These are phyloP conservation scores for Phengaris alcon DNA, from an alignment of 2,888 invertebrate species.

Conservation along the genomic window DNA sequence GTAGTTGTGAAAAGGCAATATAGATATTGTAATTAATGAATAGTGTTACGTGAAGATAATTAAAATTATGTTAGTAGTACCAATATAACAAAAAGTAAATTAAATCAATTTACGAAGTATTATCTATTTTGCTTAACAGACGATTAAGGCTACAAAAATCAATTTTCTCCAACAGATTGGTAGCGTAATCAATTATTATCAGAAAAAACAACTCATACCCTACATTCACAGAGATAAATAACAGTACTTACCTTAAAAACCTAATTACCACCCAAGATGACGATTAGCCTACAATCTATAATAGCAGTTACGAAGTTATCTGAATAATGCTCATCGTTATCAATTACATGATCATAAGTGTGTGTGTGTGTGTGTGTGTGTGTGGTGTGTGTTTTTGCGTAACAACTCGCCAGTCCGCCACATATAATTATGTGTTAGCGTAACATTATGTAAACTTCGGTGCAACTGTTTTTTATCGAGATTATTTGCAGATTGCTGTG, in stretches of 20 bases:
- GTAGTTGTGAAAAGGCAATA: no score
- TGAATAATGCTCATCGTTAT: not conserved
- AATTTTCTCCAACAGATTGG: not conserved
- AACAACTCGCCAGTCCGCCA: not conserved
- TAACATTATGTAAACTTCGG: not conserved
- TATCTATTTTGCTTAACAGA: not conserved
- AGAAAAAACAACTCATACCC: not conserved
- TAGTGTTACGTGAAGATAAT: not conserved
- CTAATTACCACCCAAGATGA: not conserved
- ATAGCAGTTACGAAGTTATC: not conserved
- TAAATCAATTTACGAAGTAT: not conserved
- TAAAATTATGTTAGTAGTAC: not conserved
- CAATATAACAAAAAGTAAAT: not conserved
- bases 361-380: not conserved
- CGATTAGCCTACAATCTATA: constrained; percentile 6
- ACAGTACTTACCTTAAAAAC: not conserved
- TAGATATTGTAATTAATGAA: no score
- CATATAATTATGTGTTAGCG: constrained; percentile 16
- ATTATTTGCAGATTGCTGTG: not conserved
- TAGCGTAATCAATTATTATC: not conserved
- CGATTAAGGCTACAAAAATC: constrained; percentile 4
- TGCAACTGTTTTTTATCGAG: constrained; percentile 13
- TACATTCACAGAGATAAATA: not conserved
- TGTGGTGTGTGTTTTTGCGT: constrained; percentile 14
- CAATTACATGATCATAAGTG: not conserved